Percentiles rank a stretch among this genome's conserved stretches.
phyloP scores from a whole-genome alignment of 2,888 invertebrate species.

The Odontocolon sp. region DNA sequence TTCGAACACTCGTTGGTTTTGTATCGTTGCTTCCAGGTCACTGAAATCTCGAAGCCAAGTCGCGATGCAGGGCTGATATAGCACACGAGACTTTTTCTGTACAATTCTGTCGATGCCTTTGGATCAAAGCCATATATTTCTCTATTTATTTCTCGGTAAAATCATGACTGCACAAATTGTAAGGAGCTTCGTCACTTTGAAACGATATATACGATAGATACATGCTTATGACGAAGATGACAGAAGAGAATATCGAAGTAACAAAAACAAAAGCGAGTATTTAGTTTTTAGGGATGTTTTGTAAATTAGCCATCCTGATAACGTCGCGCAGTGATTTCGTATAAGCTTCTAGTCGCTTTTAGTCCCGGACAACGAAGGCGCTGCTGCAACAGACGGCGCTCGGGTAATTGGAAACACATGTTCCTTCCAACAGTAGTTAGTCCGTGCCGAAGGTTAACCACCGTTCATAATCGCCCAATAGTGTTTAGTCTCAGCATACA shows the following conservation, averaged over 20 bases:
- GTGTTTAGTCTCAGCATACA: constrained; percentile 22
- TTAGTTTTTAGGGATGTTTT: constrained; percentile 7
- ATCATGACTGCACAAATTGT: background rate
- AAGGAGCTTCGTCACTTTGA: background rate
- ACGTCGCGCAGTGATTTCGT: background rate
- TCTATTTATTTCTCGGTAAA: background rate
- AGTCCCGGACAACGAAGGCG: background rate
- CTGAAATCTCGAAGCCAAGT: background rate
- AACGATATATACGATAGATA: background rate
- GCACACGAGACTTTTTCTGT: background rate
- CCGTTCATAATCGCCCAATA: constrained; percentile 51
- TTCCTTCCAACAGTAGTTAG: constrained; percentile 55
- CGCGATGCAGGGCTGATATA: background rate
- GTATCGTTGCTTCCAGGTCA: constrained; percentile 1
- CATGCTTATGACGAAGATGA: background rate
- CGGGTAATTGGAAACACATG: constrained; percentile 58
- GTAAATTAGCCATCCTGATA: constrained; percentile 8
- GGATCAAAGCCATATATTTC: background rate
- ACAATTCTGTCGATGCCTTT: background rate
- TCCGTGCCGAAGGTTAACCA: constrained; percentile 57
- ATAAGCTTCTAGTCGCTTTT: constrained; percentile 3
- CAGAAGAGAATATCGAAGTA: background rate
- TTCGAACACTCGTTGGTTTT: background rate
- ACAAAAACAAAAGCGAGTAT: background rate
- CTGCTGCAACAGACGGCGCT: constrained; percentile 30